phyloP scores from a whole-genome alignment of 2,888 invertebrate species.

The Parapristionchus giblindavisi region DNA sequence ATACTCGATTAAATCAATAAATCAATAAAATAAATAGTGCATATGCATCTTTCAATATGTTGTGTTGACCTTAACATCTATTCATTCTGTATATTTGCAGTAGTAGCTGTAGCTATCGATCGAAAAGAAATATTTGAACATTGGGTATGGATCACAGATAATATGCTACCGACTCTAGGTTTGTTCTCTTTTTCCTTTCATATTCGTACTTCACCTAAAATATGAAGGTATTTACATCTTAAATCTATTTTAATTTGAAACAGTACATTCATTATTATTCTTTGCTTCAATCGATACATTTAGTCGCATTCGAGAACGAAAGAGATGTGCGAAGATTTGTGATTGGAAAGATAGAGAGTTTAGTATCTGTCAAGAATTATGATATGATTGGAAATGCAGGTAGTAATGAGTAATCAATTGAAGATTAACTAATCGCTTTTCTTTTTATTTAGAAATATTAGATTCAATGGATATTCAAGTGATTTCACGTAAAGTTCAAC shows the following conservation, averaged over 20 bases:
- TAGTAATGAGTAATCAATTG: constrained; percentile 5
- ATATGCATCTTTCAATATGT: no score
- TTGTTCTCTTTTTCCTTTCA: neutral
- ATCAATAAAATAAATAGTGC: no score
- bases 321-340: constrained; percentile 95
- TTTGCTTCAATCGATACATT: constrained; percentile 35
- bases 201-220: no score
- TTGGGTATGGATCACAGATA: constrained; percentile 91
- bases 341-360: constrained; percentile 92
- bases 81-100: constrained; percentile 74
- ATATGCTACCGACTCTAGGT: constrained; percentile 85
- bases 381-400: constrained; percentile 32
- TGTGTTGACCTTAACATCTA: neutral
- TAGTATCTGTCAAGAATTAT: constrained; percentile 78
- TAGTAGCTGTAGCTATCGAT: constrained; percentile 87
- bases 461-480: constrained; percentile 59
- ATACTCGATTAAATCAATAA: no score
- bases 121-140: constrained; percentile 86
- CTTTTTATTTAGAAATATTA: constrained; percentile 80
- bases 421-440: constrained; percentile 26
- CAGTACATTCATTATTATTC: neutral
- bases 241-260: no score
- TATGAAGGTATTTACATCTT: no score
- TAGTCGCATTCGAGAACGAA: constrained; percentile 84
- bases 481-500: constrained; percentile 84